phyloP scores from a whole-genome alignment of 2,113 vertebrate genomes.

The Chlorocebus sabaeus region DNA sequence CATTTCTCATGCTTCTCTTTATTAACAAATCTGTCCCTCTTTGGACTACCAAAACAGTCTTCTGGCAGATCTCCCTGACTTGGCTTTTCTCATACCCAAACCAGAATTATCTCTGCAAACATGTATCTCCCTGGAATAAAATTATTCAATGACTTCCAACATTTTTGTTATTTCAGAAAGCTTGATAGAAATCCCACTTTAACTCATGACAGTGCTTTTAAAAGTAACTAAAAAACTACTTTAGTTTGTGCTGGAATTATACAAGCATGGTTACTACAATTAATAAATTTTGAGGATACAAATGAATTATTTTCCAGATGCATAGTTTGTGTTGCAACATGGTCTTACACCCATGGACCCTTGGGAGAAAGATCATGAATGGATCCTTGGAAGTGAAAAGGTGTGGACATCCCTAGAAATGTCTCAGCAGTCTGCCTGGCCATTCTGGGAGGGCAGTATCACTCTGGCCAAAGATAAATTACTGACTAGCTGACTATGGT shows the following conservation, averaged over 20 bases:
- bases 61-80: neutral
- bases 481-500: conserved; percentile 21
- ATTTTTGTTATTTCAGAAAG: conserved; percentile 25
- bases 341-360: neutral
- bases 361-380: neutral
- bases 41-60: conserved; percentile 2
- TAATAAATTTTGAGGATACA: neutral
- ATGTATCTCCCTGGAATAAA: neutral
- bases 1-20: neutral
- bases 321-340: neutral
- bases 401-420: neutral
- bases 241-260: neutral
- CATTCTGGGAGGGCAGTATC: neutral
- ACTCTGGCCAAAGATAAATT: conserved; percentile 36
- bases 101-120: neutral
- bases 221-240: conserved; percentile 1
- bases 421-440: neutral
- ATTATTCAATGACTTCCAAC: neutral
- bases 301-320: neutral
- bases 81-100: neutral
- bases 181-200: neutral
- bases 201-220: neutral
- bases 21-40: neutral
- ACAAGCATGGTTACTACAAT: neutral
- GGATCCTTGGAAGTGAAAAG: neutral